Percentiles rank a stretch among this genome's conserved stretches.
Conservation (phyloP, 2,113 vertebrate species). For the Calcarius ornatus region DNA sequence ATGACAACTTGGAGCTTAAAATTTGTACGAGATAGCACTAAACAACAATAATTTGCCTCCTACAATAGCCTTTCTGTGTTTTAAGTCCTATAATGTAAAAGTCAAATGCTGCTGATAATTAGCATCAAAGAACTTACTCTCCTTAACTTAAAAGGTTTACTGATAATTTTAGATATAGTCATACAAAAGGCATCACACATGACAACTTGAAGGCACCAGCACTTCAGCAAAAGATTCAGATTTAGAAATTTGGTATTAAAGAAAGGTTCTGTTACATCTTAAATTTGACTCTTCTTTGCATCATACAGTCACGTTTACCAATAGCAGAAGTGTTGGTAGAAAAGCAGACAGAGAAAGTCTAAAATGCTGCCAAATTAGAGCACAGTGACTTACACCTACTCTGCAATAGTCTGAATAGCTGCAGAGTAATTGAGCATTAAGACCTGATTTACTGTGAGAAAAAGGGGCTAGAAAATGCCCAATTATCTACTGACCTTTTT, state of each 20-base stretch:
- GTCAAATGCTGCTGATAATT: background rate
- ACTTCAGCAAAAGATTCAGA: background rate
- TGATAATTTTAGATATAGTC: background rate
- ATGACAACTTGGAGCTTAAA: background rate
- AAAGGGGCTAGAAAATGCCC: slow-evolving; percentile 4
- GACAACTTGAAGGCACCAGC: background rate
- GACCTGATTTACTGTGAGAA: slow-evolving; percentile 29
- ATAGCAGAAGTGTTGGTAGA: background rate
- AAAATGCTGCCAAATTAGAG: slow-evolving; percentile 1
- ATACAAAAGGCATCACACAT: background rate
- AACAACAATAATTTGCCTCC: background rate
- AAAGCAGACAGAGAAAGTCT: background rate
- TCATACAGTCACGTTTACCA: background rate
- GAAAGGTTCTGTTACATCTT: background rate
- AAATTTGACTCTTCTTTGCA: background rate
- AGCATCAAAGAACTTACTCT: background rate
- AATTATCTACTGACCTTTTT: slow-evolving; percentile 50
- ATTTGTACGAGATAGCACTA: background rate
- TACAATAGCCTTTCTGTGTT: background rate
- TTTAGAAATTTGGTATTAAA: background rate
- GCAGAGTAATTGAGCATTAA: slow-evolving; percentile 33
- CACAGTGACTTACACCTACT: background rate
- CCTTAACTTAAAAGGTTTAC: background rate
- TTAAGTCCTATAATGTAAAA: background rate
- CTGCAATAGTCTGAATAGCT: background rate